Conservation (phyloP, 2,113 vertebrate species). For the Neopipo cinnamomea region DNA sequence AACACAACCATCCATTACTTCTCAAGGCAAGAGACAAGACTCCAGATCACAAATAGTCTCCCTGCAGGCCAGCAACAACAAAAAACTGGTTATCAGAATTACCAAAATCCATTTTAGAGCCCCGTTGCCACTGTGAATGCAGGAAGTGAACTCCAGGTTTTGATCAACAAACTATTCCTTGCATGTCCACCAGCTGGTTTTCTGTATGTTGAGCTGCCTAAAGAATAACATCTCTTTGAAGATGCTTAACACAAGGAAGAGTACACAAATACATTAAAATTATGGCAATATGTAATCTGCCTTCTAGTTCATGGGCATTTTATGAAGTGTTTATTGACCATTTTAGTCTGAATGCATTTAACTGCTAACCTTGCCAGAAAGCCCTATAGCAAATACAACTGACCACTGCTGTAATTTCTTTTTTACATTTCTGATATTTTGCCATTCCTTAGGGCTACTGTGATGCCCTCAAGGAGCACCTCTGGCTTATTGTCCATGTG, state of each 20-base stretch:
- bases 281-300: neutral
- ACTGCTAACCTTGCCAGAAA: neutral
- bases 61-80: neutral
- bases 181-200: neutral
- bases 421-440: neutral
- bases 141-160: neutral
- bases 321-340: neutral
- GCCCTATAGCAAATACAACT: neutral
- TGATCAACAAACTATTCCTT: neutral
- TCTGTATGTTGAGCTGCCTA: neutral
- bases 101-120: neutral
- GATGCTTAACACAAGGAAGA: neutral
- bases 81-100: neutral
- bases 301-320: neutral
- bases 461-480: neutral
- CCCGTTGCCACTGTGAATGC: neutral
- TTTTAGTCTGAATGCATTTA: neutral
- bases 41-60: neutral
- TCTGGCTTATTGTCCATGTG: neutral
- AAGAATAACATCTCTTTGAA: neutral
- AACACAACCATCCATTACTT: neutral
- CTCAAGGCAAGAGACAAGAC: neutral
- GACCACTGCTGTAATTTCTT: neutral
- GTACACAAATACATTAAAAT: neutral
- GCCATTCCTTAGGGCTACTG: neutral